Percentiles rank a stretch among this genome's conserved stretches.
Conservation (phyloP, 1,140 invertebrate genomes). For the Philotrypesis tridentata region DNA sequence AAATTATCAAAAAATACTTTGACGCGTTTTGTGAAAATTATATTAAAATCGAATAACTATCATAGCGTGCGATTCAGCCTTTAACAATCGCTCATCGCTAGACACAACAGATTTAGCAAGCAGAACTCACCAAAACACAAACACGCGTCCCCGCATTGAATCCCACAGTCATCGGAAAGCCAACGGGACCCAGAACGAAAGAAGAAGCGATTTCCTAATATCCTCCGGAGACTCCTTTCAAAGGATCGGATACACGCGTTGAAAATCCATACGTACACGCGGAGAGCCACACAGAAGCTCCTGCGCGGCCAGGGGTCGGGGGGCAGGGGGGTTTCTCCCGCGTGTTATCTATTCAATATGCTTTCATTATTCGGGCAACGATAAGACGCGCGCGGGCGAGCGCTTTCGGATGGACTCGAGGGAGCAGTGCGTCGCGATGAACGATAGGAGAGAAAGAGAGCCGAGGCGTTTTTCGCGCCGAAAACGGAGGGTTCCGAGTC, state of each 20-base stretch:
- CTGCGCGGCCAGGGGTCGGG: too few relatives aligned
- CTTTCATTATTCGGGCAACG: conserved; percentile 58
- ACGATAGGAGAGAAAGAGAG: conserved; percentile 30
- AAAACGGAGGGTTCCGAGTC: neutral
- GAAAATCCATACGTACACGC: conserved; percentile 1
- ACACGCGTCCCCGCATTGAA: neutral
- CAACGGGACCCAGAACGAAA: neutral
- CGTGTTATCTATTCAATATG: conserved; percentile 64
- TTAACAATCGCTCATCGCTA: too few relatives aligned
- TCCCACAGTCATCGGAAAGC: neutral
- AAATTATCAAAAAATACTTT: too few relatives aligned
- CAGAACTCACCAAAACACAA: neutral
- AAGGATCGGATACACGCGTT: conserved; percentile 23
- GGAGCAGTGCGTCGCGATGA: conserved; percentile 43
- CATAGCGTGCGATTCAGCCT: too few relatives aligned
- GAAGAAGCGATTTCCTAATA: conserved; percentile 36
- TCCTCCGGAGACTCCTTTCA: conserved; percentile 18
- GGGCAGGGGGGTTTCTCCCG: neutral
- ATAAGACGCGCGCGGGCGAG: conserved; percentile 20
- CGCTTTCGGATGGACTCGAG: neutral
- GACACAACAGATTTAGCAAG: neutral
- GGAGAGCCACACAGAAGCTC: neutral
- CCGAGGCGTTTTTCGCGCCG: neutral
- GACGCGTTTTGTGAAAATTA: too few relatives aligned
- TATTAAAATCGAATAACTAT: too few relatives aligned